These are phyloP conservation scores for Morpho helenor DNA, from an alignment of 2,888 invertebrate genomes.

Conservation along the genomic window DNA sequence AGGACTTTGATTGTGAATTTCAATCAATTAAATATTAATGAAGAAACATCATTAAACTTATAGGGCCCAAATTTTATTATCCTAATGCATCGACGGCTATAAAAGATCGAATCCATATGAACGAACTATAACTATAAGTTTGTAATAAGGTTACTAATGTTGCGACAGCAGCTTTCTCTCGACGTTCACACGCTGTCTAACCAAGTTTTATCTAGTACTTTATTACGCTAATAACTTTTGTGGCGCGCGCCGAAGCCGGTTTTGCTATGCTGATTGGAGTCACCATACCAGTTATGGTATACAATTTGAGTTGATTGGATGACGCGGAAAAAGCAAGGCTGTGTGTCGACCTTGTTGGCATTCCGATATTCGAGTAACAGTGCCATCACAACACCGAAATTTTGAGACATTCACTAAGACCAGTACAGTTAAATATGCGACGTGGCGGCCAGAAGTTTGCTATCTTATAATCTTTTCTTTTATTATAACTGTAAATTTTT, in stretches of 20 bases:
- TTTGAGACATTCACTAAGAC: conserved; percentile 14
- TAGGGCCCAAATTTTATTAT: conserved; percentile 22
- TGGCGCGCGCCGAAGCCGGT: conserved; percentile 71
- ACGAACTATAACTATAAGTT: conserved; percentile 52
- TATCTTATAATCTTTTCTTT: background rate
- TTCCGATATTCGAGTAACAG: conserved; percentile 47
- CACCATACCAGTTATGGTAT: conserved; percentile 41
- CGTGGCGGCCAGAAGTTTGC: background rate
- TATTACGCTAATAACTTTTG: conserved; percentile 73
- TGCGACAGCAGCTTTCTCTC: conserved; percentile 73
- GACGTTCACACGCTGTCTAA: conserved; percentile 75
- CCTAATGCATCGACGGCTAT: conserved; percentile 12
- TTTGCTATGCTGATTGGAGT: conserved; percentile 60
- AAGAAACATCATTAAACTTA: conserved; percentile 7
- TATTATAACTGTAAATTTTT: no score
- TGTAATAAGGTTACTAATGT: conserved; percentile 51
- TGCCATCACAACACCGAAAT: conserved; percentile 16
- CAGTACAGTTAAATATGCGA: conserved; percentile 5
- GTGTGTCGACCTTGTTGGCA: conserved; percentile 67
- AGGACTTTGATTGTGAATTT: background rate
- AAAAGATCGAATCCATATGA: conserved; percentile 43
- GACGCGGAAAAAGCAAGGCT: conserved; percentile 74
- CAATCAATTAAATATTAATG: conserved; percentile 6
- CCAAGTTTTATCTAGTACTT: conserved; percentile 72
- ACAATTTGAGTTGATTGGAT: conserved; percentile 66